These are phyloP conservation scores for Ephestia elutella DNA, from an alignment of 1,140 invertebrate genomes.

Conservation along the genomic window DNA sequence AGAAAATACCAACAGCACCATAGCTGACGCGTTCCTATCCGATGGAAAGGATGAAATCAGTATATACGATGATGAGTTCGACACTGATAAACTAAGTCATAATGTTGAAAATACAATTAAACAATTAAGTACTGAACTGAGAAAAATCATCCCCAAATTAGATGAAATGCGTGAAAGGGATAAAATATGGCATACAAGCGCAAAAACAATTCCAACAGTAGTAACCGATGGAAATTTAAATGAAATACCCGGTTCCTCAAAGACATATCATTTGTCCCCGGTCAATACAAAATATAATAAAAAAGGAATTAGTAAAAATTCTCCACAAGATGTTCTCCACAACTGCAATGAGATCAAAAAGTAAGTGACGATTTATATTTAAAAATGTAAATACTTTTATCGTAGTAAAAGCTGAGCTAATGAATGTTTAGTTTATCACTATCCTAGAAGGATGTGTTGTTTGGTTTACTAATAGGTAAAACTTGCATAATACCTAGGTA, in stretches of 20 bases:
- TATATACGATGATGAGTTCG: constrained; percentile 54
- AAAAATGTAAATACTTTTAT: too few relatives aligned
- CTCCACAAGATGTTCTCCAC: neutral
- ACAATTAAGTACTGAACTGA: constrained; percentile 61
- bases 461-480: too few relatives aligned
- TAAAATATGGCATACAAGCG: constrained; percentile 50
- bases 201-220: constrained; percentile 21
- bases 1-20: constrained; percentile 60
- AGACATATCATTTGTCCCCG: constrained; percentile 1
- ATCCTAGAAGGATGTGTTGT: too few relatives aligned
- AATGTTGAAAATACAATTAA: constrained; percentile 68
- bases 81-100: constrained; percentile 53
- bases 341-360: neutral
- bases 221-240: constrained; percentile 59
- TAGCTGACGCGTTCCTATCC: constrained; percentile 74
- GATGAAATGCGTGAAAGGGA: constrained; percentile 66
- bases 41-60: constrained; percentile 68
- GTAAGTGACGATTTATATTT: too few relatives aligned
- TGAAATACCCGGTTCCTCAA: constrained; percentile 34
- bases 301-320: neutral
- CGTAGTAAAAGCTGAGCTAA: too few relatives aligned
- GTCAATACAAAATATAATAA: neutral
- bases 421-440: too few relatives aligned
- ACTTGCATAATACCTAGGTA: too few relatives aligned
- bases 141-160: constrained; percentile 67